Conservation (phyloP, 1,140 invertebrate species). For the Drosophila santomea region DNA sequence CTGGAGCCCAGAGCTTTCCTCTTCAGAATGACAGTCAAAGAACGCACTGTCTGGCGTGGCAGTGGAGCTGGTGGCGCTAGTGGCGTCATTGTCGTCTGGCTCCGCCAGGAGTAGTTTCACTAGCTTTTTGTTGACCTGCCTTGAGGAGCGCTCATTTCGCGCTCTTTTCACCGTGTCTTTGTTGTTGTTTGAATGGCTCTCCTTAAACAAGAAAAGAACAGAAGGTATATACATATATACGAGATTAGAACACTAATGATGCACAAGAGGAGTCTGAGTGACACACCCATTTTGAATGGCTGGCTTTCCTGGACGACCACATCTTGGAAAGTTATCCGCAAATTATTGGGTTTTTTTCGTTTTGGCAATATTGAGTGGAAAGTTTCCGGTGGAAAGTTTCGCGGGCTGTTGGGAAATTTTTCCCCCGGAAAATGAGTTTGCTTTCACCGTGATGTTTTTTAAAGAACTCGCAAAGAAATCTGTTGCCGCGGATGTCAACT, state of each 20-base stretch:
- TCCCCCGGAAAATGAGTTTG: conserved; percentile 24
- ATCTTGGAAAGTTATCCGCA: conserved; percentile 42
- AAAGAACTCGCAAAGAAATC: background rate
- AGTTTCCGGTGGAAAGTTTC: conserved; percentile 2
- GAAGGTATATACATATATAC: conserved; percentile 1
- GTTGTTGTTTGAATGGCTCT: background rate
- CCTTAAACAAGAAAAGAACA: conserved; percentile 1
- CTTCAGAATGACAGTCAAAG: conserved; percentile 15
- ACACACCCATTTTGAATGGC: conserved; percentile 60
- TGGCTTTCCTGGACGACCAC: conserved; percentile 20
- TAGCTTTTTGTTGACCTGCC: conserved; percentile 16
- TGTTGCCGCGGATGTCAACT: conserved; percentile 23
- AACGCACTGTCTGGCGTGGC: conserved; percentile 15
- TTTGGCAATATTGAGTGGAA: background rate
- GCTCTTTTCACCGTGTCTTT: conserved; percentile 3
- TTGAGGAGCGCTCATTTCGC: background rate
- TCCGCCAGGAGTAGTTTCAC: conserved; percentile 12
- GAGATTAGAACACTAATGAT: conserved; percentile 4
- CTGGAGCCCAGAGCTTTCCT: background rate
- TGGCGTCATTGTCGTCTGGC: background rate
- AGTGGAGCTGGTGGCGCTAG: background rate
- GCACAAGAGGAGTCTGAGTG: conserved; percentile 2
- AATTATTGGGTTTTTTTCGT: conserved; percentile 2
- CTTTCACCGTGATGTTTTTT: conserved; percentile 21
- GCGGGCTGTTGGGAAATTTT: conserved; percentile 13